A percentile compares a stretch with the other conserved stretches of the same genome.
phyloP scores from a whole-genome alignment of 2,113 vertebrate species.

The Myocastor coypus region DNA sequence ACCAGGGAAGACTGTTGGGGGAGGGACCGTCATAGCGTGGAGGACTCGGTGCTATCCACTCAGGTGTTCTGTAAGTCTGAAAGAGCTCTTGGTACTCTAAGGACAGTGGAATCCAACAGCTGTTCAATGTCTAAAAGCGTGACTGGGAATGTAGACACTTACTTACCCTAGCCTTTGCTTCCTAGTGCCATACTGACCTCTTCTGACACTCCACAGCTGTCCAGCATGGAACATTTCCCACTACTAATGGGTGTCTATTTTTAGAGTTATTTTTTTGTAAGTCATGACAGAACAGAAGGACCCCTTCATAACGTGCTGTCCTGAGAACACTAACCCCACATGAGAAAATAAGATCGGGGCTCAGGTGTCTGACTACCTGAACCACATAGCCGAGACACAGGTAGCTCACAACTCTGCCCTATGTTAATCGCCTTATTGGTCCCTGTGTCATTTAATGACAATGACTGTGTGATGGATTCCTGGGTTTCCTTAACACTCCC shows the following conservation, averaged over 20 bases:
- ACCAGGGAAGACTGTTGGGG: too few species aligned
- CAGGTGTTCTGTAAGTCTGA: not conserved
- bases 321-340: not conserved
- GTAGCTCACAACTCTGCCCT: too few species aligned
- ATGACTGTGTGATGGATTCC: not conserved
- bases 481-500: too few species aligned
- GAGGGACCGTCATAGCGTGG: not conserved
- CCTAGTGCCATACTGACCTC: not conserved
- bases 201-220: not conserved
- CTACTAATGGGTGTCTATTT: not conserved
- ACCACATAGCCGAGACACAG: not conserved
- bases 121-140: too few species aligned
- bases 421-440: not conserved
- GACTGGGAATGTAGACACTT: not conserved
- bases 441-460: not conserved
- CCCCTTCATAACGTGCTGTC: not conserved
- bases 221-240: not conserved
- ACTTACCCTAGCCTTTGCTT: not conserved
- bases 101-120: not conserved
- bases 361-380: not conserved
- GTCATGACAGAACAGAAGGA: not conserved
- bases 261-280: not conserved
- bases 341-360: not conserved
- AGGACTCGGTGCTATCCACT: not conserved
- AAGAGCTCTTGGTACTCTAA: too few species aligned